Base-by-base conservation (phyloP, 2,888 invertebrate species). In the Drosophila cyrtoloma region DNA sequence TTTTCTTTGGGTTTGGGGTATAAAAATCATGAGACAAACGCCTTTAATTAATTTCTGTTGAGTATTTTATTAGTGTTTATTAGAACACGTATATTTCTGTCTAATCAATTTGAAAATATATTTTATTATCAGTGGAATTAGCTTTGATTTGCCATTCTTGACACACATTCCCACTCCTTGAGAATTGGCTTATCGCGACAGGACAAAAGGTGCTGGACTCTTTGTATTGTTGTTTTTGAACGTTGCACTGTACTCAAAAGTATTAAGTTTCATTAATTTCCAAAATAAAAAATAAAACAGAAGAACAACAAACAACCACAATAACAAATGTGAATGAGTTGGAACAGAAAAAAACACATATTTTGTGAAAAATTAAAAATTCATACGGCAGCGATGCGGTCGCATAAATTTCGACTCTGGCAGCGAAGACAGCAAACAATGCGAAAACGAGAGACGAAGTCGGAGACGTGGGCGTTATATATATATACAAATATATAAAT, bases 211-310 rank as follows among this genome's bases (percentile, higher is more conserved):
- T 53, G 28, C 33, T 67, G 47, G 39, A 42, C 61, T 12, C 55
- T 59, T 39, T 16, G 7, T 55, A 14, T 35, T 42, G n/a, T 53
- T 58, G 39, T 28, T 63, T 26, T 39, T 39, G n/a, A 28, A 14
- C 2, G 57, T 59, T 62, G 60, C 77, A 59, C 75, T 75, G 84
- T 71, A 75, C 74, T 44, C 89, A 79, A 90, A 91, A 86, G 92
- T 92, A 92, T 92, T 92, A 91, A 91, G 81, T 92, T 92, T 92
- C 91, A 91, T 91, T 92, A 89, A 91, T 91, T 91, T 90, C 84
- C 82, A 87, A 84, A 71, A 89, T 71, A 75, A 82, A 81, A 83
- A 58, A 52, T 70, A 67, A 56, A 68, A 35, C 63, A 61, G 58
- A 47, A 47, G 2, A n/a, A 28, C 3, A 47, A 51, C 44, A 51